A percentile compares a stretch with the other conserved stretches of the same genome.
phyloP scores from a whole-genome alignment of 2,797 vertebrate species.

The Glossophaga mutica region DNA sequence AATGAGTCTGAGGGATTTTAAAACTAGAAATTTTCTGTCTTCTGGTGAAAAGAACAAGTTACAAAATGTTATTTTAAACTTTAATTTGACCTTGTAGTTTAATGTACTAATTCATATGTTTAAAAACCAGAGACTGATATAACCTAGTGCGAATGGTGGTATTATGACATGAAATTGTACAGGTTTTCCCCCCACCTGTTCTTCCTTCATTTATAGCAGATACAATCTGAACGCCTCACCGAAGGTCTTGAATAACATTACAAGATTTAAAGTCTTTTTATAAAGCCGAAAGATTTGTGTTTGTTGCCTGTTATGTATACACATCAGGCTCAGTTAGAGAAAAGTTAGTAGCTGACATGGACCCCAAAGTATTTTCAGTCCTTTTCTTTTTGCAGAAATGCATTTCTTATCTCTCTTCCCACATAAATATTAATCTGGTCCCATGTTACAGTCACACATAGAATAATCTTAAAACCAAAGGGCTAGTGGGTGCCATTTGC shows the following conservation, averaged over 20 bases:
- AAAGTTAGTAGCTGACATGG: constrained; percentile 48
- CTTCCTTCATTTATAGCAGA: constrained; percentile 70
- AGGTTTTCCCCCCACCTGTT: not conserved
- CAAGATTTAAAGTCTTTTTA: constrained; percentile 65
- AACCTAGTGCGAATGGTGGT: not conserved
- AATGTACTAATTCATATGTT: not conserved
- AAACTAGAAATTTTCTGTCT: not conserved
- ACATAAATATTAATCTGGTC: constrained; percentile 71
- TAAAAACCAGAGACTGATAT: not conserved
- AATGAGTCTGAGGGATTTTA: not conserved
- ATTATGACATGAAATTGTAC: not conserved
- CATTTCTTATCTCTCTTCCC: constrained; percentile 17
- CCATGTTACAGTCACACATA: constrained; percentile 54
- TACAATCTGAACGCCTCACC: constrained; percentile 60
- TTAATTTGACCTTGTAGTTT: not conserved
- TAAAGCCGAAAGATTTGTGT: constrained; percentile 61
- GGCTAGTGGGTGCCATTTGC: constrained; percentile 52
- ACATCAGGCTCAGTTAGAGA: constrained; percentile 65
- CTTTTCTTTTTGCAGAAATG: constrained; percentile 38
- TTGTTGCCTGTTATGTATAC: constrained; percentile 54
- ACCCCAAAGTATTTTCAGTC: constrained; percentile 53
- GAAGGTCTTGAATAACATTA: constrained; percentile 56
- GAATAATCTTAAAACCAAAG: constrained; percentile 54
- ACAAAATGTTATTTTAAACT: constrained; percentile 32
- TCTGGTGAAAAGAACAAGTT: not conserved